Conservation (phyloP, 2,888 invertebrate genomes). For the Noctua comes region DNA sequence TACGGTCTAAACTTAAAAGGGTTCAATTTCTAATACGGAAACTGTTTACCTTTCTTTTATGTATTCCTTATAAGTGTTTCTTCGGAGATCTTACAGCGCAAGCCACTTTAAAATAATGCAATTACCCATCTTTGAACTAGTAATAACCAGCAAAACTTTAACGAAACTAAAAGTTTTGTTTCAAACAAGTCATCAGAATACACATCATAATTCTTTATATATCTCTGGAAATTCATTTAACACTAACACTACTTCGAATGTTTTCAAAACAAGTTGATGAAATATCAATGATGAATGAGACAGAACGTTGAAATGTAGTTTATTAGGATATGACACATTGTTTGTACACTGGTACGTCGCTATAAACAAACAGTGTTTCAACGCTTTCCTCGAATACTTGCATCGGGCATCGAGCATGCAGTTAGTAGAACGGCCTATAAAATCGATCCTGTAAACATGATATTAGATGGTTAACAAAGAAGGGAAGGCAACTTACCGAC, state of each 20-base stretch:
- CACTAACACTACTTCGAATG: conserved; percentile 47
- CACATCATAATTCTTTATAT: conserved; percentile 27
- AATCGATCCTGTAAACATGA: conserved; percentile 75
- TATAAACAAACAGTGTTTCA: conserved; percentile 76
- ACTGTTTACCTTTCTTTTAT: conserved; percentile 56
- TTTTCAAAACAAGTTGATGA: conserved; percentile 62
- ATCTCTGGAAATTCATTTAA: conserved; percentile 49
- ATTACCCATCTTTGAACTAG: conserved; percentile 30
- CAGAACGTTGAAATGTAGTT: conserved; percentile 69
- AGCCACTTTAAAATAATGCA: conserved; percentile 30
- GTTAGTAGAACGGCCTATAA: conserved; percentile 47
- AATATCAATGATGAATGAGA: conserved; percentile 57
- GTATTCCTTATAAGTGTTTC: conserved; percentile 33
- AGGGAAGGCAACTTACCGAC: conserved; percentile 91
- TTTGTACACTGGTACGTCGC: conserved; percentile 69
- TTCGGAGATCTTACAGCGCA: conserved; percentile 25
- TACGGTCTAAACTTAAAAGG: conserved; percentile 49
- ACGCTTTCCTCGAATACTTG: conserved; percentile 75
- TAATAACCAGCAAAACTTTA: conserved; percentile 24
- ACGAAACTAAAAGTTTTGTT: conserved; percentile 11
- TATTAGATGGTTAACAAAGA: conserved; percentile 68
- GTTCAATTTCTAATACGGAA: conserved; percentile 46
- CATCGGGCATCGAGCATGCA: conserved; percentile 51
- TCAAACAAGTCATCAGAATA: conserved; percentile 18
- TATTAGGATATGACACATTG: conserved; percentile 74